Conservation (phyloP, 2,797 vertebrate genomes). For the Pterois miles region DNA sequence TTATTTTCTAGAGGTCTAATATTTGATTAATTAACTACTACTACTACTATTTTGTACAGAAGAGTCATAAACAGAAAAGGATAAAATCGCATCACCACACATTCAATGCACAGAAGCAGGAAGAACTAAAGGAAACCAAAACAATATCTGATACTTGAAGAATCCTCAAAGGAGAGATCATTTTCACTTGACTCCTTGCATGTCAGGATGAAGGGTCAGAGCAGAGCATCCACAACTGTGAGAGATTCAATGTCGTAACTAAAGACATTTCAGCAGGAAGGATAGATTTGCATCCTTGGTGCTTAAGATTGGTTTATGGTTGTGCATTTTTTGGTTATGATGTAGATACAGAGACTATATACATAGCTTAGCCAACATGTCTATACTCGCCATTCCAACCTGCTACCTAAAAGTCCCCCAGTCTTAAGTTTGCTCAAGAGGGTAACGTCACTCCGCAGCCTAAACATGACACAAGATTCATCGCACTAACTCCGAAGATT, state of each 20-base stretch:
- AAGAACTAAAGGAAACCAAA: slow-evolving; percentile 8
- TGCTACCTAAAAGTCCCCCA: background rate
- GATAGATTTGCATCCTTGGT: background rate
- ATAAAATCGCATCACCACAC: background rate
- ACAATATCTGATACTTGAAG: slow-evolving; percentile 17
- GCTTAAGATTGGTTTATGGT: background rate
- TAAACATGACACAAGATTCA: background rate
- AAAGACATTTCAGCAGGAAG: background rate
- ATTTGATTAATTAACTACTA: too few relatives aligned
- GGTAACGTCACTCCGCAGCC: background rate
- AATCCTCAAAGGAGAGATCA: slow-evolving; percentile 22
- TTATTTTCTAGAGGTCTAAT: background rate
- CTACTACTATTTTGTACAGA: background rate
- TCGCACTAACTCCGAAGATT: background rate
- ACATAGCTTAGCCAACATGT: background rate
- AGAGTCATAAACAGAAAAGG: background rate
- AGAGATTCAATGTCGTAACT: background rate
- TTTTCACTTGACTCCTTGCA: slow-evolving; percentile 1
- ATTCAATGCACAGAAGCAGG: background rate
- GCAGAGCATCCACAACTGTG: background rate
- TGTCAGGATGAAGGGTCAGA: slow-evolving; percentile 9
- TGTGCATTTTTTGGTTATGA: background rate
- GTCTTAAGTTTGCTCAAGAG: background rate
- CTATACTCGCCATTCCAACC: background rate
- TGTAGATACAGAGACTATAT: background rate